Evolutionary conservation across 2,888 invertebrate genomes (phyloP).

Genomic region (Laspeyria flexula): DNA sequence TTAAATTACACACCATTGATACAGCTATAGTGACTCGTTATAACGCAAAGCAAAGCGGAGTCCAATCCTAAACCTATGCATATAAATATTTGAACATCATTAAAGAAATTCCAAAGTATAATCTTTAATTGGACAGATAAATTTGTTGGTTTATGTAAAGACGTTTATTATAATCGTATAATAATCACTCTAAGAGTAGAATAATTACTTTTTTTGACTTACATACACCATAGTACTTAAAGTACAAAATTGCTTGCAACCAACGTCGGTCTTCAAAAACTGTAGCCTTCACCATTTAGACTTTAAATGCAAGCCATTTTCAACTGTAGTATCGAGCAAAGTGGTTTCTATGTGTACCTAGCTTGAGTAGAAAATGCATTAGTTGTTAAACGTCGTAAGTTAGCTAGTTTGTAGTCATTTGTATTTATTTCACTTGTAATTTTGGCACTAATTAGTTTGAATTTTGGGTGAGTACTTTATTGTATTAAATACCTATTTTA

Average conservation of each 20-base stretch:
- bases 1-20: too few relatives aligned
- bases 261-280: too few relatives aligned
- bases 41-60: too few relatives aligned
- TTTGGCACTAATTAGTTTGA: conserved; percentile 1
- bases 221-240: too few relatives aligned
- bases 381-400: background rate
- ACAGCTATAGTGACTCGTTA: too few relatives aligned
- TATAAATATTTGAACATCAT: background rate
- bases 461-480: conserved; percentile 5
- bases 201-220: too few relatives aligned
- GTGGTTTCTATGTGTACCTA: background rate
- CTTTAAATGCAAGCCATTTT: too few relatives aligned
- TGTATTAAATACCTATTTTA: background rate
- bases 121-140: background rate
- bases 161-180: background rate
- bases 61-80: background rate
- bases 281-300: too few relatives aligned
- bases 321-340: too few relatives aligned
- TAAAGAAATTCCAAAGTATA: too few relatives aligned
- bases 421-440: conserved; percentile 8
- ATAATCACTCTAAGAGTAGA: background rate
- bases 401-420: background rate
- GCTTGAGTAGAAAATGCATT: too few relatives aligned
- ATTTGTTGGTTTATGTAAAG: background rate
- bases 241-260: too few relatives aligned